phyloP scores from a whole-genome alignment of 2,888 invertebrate species.

The Pandemis heparana region DNA sequence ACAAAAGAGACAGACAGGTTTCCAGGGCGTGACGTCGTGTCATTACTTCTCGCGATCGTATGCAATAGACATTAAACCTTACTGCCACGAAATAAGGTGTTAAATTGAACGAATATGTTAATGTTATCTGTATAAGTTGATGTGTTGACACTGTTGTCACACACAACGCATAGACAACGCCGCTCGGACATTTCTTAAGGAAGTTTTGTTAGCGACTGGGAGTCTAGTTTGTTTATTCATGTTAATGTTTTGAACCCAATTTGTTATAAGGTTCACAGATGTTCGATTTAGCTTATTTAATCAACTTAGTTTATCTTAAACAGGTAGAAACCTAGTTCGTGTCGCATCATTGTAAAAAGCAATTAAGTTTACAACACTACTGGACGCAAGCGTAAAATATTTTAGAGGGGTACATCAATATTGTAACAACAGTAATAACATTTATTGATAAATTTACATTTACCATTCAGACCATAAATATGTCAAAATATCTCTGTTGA shows the following conservation, averaged over 20 bases:
- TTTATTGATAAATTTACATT: slow-evolving; percentile 50
- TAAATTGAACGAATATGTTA: no score
- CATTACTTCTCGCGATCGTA: no score
- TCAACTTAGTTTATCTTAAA: neutral
- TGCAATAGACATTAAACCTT: no score
- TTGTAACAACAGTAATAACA: slow-evolving; percentile 65
- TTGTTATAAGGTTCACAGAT: neutral
- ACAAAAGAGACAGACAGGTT: no score
- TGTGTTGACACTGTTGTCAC: no score
- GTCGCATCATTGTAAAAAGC: slow-evolving; percentile 43
- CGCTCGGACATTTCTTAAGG: no score
- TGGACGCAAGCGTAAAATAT: slow-evolving; percentile 72
- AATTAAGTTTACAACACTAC: slow-evolving; percentile 54
- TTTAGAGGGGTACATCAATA: slow-evolving; percentile 59
- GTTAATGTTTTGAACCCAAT: neutral
- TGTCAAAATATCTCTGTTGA: slow-evolving; percentile 16
- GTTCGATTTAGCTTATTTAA: neutral
- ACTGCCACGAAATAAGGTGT: no score
- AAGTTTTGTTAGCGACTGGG: no score
- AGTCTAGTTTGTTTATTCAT: no score
- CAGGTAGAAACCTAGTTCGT: slow-evolving; percentile 35
- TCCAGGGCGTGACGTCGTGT: no score
- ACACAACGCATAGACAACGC: no score
- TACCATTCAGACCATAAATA: slow-evolving; percentile 35
- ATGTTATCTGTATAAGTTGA: no score